Evolutionary conservation across 2,797 vertebrate species (phyloP).

Genomic region (Somateria mollissima): DNA sequence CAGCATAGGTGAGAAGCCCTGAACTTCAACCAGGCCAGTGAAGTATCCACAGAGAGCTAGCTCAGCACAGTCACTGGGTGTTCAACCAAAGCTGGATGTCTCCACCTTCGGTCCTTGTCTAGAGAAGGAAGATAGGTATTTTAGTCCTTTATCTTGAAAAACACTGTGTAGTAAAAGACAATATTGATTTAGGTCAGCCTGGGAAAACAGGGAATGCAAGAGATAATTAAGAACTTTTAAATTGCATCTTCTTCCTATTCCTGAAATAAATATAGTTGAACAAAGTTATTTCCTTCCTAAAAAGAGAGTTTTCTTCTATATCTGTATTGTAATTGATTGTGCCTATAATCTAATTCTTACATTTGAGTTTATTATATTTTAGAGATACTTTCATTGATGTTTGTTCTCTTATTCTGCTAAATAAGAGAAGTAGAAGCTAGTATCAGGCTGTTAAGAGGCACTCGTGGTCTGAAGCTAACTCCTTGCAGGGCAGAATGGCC

Average conservation of each 20-base stretch:
- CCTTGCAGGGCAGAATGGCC: not conserved
- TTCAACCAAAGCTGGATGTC: not conserved
- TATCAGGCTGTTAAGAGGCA: not conserved
- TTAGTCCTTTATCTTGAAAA: not conserved
- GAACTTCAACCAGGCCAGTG: rapidly evolving
- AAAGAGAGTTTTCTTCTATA: not conserved
- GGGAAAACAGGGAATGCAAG: not conserved
- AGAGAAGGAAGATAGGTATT: not conserved
- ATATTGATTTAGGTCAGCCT: not conserved
- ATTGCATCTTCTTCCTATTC: not conserved
- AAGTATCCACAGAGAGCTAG: not conserved
- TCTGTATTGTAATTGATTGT: not conserved
- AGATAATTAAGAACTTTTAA: not conserved
- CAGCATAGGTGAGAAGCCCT: not conserved
- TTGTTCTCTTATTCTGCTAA: not conserved
- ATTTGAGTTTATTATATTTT: not conserved
- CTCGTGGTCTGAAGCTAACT: not conserved
- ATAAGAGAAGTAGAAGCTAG: not conserved
- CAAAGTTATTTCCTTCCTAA: not conserved
- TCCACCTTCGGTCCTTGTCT: not conserved
- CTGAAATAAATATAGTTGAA: not conserved
- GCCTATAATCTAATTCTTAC: not conserved
- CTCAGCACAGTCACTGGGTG: not conserved
- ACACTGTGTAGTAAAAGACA: not conserved
- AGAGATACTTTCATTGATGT: not conserved